Evolutionary conservation across 2,797 vertebrate genomes (phyloP).

Genomic region (Caiman crocodilus): DNA sequence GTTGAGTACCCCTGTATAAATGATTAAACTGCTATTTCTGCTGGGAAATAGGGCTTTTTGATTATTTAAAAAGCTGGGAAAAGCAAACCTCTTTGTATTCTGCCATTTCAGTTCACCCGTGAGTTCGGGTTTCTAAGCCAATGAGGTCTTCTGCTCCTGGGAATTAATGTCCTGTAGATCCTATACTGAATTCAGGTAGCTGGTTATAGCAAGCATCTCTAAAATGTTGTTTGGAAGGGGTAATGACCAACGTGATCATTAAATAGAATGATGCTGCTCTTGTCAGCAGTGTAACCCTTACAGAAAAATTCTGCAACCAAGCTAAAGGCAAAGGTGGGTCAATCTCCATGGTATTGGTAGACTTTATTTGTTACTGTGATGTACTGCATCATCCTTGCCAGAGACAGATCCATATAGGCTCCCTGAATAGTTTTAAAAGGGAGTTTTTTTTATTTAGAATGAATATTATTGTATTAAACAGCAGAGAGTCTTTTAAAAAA

Average conservation of each 20-base stretch:
- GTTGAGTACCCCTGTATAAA: not conserved
- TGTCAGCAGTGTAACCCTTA: not conserved
- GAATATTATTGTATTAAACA: not conserved
- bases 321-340: not conserved
- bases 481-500: not conserved
- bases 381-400: not conserved
- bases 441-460: not conserved
- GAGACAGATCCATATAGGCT: not conserved
- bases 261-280: not conserved
- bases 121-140: not conserved
- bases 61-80: not conserved
- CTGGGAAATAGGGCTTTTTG: not conserved
- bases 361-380: not conserved
- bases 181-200: not conserved
- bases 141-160: not conserved
- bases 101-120: not conserved
- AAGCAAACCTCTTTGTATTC: not conserved
- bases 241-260: not conserved
- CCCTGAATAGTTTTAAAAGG: not conserved
- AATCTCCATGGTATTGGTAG: not conserved
- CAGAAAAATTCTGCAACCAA: not conserved
- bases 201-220: no score
- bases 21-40: not conserved
- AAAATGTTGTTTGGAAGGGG: not conserved
- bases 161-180: not conserved